phyloP scores from a whole-genome alignment of 1,140 invertebrate species.

The Mya arenaria region DNA sequence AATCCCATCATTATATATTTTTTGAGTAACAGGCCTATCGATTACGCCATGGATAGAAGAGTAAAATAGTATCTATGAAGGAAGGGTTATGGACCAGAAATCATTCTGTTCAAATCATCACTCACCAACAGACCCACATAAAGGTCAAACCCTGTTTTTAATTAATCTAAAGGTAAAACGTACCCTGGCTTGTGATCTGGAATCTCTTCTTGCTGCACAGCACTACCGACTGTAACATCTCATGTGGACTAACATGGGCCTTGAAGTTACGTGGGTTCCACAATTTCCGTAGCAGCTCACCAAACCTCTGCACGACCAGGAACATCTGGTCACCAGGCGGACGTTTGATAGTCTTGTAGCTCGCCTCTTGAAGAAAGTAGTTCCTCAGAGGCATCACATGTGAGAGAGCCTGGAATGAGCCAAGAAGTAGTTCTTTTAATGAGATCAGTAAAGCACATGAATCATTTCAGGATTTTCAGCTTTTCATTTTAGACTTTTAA shows the following conservation, averaged over 20 bases:
- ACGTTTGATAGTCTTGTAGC: conserved; percentile 93
- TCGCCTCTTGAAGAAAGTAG: conserved; percentile 97
- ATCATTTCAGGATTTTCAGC: not conserved
- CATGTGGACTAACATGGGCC: conserved; percentile 99
- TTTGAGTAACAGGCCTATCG: too few relatives aligned
- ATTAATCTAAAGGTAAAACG: too few relatives aligned
- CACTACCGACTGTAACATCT: conserved; percentile 99
- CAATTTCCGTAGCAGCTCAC: conserved; percentile 97
- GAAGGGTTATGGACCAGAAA: too few relatives aligned
- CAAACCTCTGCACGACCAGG: conserved; percentile 97
- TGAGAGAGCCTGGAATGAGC: conserved; percentile 88
- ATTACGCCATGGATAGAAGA: too few relatives aligned
- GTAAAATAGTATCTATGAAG: too few relatives aligned
- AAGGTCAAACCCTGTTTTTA: too few relatives aligned
- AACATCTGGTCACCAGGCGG: conserved; percentile 91
- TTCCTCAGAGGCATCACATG: conserved; percentile 97
- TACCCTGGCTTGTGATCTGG: conserved; percentile 98
- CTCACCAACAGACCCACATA: too few relatives aligned
- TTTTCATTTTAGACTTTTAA: too few relatives aligned
- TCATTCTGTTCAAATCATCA: too few relatives aligned
- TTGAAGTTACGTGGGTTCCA: conserved; percentile 99
- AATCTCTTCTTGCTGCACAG: conserved; percentile 99
- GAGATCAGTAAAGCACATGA: not conserved
- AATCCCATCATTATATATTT: too few relatives aligned
- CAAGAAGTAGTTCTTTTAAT: not conserved